These are phyloP conservation scores for Scaptomyza pallida DNA, from an alignment of 1,140 invertebrate genomes.

Conservation along the genomic window DNA sequence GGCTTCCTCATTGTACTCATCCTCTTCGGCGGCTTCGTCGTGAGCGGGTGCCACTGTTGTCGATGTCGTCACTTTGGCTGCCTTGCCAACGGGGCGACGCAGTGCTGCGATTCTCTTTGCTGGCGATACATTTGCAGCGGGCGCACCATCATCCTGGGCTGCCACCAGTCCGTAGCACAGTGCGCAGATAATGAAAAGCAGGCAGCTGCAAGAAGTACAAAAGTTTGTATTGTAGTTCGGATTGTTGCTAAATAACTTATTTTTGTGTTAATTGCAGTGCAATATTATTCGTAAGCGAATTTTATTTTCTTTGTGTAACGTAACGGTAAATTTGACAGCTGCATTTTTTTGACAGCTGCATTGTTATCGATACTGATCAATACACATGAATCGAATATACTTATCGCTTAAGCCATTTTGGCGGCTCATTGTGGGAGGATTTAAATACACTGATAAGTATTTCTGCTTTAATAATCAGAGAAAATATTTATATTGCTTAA, in stretches of 20 bases:
- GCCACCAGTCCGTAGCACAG: conserved; percentile 65
- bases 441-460: too few relatives aligned
- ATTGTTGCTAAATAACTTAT: background rate
- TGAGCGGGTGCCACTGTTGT: conserved; percentile 68
- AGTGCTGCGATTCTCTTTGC: conserved; percentile 71
- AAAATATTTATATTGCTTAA: too few relatives aligned
- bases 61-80: conserved; percentile 67
- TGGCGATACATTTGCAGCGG: conserved; percentile 37
- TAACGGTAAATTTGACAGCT: too few relatives aligned
- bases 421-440: too few relatives aligned
- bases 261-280: too few relatives aligned
- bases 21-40: conserved; percentile 60
- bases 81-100: conserved; percentile 74
- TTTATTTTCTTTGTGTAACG: too few relatives aligned
- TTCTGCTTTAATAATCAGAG: too few relatives aligned
- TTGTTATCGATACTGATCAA: too few relatives aligned
- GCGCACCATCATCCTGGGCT: conserved; percentile 64
- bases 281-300: too few relatives aligned
- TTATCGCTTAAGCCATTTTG: too few relatives aligned
- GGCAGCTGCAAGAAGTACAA: conserved; percentile 52
- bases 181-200: conserved; percentile 74
- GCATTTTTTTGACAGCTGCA: too few relatives aligned
- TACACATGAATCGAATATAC: too few relatives aligned
- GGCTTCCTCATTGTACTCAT: conserved; percentile 81
- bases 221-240: background rate